phyloP scores from a whole-genome alignment of 2,888 invertebrate species.

The Ptychoptera contaminata region DNA sequence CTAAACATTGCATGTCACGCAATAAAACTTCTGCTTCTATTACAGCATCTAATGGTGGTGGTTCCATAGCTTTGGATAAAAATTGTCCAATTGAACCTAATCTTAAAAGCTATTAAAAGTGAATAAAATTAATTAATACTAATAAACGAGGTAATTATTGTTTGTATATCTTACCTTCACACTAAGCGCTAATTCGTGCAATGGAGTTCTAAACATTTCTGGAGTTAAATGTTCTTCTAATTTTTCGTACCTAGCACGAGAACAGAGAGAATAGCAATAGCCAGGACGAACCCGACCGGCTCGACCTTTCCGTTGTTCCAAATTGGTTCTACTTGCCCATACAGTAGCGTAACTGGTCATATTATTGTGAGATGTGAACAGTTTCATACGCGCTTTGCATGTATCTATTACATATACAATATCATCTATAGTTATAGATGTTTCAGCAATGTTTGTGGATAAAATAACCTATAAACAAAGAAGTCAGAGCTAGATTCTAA shows the following conservation, averaged over 20 bases:
- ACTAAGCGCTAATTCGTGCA: slow-evolving; percentile 86
- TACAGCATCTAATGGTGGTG: slow-evolving; percentile 93
- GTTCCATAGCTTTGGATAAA: slow-evolving; percentile 87
- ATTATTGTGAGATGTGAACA: slow-evolving; percentile 96
- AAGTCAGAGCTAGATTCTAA: neutral
- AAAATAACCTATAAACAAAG: slow-evolving; percentile 59
- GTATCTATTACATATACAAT: slow-evolving; percentile 96
- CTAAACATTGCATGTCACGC: slow-evolving; percentile 82
- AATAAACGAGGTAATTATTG: neutral
- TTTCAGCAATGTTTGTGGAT: slow-evolving; percentile 96
- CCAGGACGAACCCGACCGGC: slow-evolving; percentile 92
- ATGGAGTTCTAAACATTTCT: slow-evolving; percentile 93
- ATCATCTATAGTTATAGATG: slow-evolving; percentile 95
- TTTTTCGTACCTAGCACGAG: slow-evolving; percentile 50
- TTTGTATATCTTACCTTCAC: slow-evolving; percentile 37
- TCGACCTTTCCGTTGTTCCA: slow-evolving; percentile 82
- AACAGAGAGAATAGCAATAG: slow-evolving; percentile 86
- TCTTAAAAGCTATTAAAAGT: slow-evolving; percentile 46
- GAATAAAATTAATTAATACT: neutral
- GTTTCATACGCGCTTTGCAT: slow-evolving; percentile 93
- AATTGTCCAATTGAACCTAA: slow-evolving; percentile 89
- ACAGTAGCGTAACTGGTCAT: slow-evolving; percentile 97
- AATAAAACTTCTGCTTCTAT: slow-evolving; percentile 86
- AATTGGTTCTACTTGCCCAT: slow-evolving; percentile 87
- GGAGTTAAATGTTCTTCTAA: slow-evolving; percentile 86